A percentile compares a stretch with the other conserved stretches of the same genome.
These are phyloP conservation scores for Apostichopus japonicus DNA, from an alignment of 35 echinoderm and acorn worm species.

Conservation along the genomic window DNA sequence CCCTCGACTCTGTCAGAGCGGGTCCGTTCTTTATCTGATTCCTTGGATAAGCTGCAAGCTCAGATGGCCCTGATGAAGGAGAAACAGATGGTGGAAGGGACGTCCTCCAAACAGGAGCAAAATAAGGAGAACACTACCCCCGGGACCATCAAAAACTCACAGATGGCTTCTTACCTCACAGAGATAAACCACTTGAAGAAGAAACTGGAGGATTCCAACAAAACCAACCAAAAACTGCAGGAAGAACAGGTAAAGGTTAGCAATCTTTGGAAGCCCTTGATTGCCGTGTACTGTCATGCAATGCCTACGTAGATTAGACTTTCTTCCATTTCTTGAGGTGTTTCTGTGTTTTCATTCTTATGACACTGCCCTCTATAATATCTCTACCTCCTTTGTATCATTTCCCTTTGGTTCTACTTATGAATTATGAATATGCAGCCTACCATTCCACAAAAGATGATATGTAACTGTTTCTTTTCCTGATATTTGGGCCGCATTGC, in stretches of 20 bases:
- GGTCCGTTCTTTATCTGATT: conserved; percentile 64
- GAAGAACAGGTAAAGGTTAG: conserved; percentile 64
- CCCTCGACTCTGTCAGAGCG: conserved; percentile 60
- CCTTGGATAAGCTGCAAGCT: conserved; percentile 74
- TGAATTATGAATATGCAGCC: too few species aligned
- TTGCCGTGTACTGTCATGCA: not conserved
- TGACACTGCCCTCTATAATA: too few species aligned
- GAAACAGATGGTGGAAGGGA: conserved; percentile 70
- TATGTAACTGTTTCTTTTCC: too few species aligned
- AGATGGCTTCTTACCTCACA: conserved; percentile 3
- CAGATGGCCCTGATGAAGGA: conserved; percentile 77
- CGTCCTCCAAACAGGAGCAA: conserved; percentile 26
- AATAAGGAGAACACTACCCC: conserved; percentile 44
- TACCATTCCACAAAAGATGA: too few species aligned
- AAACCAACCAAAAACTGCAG: conserved; percentile 63
- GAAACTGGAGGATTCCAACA: conserved; percentile 76
- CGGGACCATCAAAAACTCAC: conserved; percentile 7
- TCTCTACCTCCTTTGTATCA: too few species aligned
- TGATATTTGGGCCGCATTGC: too few species aligned
- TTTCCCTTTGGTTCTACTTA: too few species aligned
- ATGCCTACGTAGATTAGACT: not conserved
- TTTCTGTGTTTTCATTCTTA: too few species aligned
- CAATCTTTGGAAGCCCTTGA: not conserved
- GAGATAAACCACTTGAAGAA: conserved; percentile 59
- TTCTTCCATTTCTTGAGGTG: too few species aligned